Percentiles rank a stretch among this genome's conserved stretches.
phyloP scores from a whole-genome alignment of 2,113 vertebrate genomes.

The Fukomys damarensis region DNA sequence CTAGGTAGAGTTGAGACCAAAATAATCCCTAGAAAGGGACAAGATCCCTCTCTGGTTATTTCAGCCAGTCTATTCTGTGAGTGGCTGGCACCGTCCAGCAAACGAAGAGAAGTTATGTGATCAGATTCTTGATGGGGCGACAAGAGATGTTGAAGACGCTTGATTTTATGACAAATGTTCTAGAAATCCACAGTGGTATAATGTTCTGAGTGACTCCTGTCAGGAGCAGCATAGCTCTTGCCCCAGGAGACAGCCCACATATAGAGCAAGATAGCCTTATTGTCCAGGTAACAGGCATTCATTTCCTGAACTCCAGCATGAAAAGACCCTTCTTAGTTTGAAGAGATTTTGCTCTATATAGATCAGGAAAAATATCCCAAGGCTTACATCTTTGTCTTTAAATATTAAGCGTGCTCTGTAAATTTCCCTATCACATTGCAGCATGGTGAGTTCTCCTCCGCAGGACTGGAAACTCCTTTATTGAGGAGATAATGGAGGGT shows the following conservation, averaged over 20 bases:
- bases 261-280: background rate
- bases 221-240: background rate
- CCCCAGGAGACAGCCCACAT: background rate
- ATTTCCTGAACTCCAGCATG: background rate
- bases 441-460: background rate
- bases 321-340: background rate
- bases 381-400: slow-evolving; percentile 49
- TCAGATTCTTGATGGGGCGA: background rate
- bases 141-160: background rate
- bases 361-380: slow-evolving; percentile 36
- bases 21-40: background rate
- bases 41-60: background rate
- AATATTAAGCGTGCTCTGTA: slow-evolving; percentile 40
- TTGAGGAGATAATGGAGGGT: background rate
- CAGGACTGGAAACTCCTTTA: background rate
- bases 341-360: slow-evolving; percentile 22
- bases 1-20: background rate
- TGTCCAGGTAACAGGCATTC: background rate
- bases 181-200: background rate
- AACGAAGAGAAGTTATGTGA: background rate
- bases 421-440: background rate
- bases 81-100: background rate
- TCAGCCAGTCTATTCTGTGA: background rate
- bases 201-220: background rate
- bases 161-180: background rate